A percentile compares a stretch with the other conserved stretches of the same genome.
Conservation (phyloP, 1,140 invertebrate genomes). For the Hyles euphorbiae region DNA sequence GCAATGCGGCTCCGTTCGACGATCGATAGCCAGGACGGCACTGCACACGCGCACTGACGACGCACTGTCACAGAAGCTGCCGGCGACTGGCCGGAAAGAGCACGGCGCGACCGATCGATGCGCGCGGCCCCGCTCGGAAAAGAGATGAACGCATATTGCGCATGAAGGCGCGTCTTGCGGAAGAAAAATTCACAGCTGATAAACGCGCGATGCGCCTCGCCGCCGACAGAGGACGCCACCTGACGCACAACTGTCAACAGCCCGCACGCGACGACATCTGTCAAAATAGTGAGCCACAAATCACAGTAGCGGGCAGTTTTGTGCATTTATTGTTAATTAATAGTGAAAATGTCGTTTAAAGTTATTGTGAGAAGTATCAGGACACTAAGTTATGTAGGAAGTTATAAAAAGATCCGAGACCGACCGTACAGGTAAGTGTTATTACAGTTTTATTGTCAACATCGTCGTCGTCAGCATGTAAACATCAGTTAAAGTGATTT, state of each 20-base stretch:
- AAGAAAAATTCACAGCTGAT: constrained; percentile 64
- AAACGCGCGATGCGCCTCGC: constrained; percentile 23
- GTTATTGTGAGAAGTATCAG: constrained; percentile 45
- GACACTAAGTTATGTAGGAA: constrained; percentile 55
- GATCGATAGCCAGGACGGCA: constrained; percentile 63
- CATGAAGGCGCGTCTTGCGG: constrained; percentile 45
- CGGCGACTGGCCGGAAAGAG: constrained; percentile 47
- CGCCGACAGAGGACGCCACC: constrained; percentile 39
- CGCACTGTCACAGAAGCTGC: constrained; percentile 33
- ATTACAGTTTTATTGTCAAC: not conserved
- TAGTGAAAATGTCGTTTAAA: constrained; percentile 51
- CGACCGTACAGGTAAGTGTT: constrained; percentile 50
- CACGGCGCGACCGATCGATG: constrained; percentile 51
- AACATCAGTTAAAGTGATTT: constrained; percentile 3
- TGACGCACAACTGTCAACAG: constrained; percentile 19
- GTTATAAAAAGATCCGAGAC: constrained; percentile 56
- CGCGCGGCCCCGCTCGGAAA: constrained; percentile 44
- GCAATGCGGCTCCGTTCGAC: constrained; percentile 67
- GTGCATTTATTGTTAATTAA: not conserved
- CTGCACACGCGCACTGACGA: constrained; percentile 64
- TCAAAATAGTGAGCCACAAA: constrained; percentile 18
- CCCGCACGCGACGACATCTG: constrained; percentile 15
- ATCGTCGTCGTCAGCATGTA: not conserved
- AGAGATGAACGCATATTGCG: constrained; percentile 65
- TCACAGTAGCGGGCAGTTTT: not conserved